Base-by-base conservation (phyloP, 2,797 vertebrate genomes). In the Enteromius afrohamiltoni region DNA sequence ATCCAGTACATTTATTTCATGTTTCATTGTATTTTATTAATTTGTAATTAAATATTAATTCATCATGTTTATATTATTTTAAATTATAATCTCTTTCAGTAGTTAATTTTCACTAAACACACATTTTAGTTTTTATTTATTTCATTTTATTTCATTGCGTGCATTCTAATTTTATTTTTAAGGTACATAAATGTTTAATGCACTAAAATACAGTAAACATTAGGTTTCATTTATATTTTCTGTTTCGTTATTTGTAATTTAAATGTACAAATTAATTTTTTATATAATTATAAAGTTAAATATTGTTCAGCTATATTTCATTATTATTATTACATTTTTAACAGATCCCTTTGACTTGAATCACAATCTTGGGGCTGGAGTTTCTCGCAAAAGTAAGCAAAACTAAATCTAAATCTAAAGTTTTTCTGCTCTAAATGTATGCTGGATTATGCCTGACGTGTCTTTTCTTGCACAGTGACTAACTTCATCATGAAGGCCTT, bases 401-500 rank as follows among this genome's bases (percentile, higher is more conserved):
- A 4, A 6, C 9, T 13, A 0, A 29, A 29, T 29, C 23, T 40
- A 40, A 40, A 40, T 40, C 1, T 40, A 3, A 4, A 8, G 31
- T 83, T 6, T 37, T 21, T 62, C 51, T 64, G 31, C 53, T 87
- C 80, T 45, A n/a, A 45, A 31, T 14, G 14, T 6, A 13, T 8
- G 5, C 17, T 60, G 1, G 40, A 34, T 68, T 82, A 23, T 79
- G 17, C 8, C 8, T 31, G 4, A 53, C 70, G 31, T 93, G 77
- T 85, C 67, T 83, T 88, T 62, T 87, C 84, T 29, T 23, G 58
- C 82, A 64, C 85, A 99, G 98, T 99, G 98, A 99, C 98, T 17
- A 99, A 99, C 94, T 99, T 99, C 92, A 99, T 99, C 92, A 99
- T 99, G 98, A 99, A 99, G 91, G 98, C 98, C 10, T 99, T 99